Evolutionary conservation across 2,797 vertebrate species (phyloP).

Genomic region (Hipposideros larvatus): DNA sequence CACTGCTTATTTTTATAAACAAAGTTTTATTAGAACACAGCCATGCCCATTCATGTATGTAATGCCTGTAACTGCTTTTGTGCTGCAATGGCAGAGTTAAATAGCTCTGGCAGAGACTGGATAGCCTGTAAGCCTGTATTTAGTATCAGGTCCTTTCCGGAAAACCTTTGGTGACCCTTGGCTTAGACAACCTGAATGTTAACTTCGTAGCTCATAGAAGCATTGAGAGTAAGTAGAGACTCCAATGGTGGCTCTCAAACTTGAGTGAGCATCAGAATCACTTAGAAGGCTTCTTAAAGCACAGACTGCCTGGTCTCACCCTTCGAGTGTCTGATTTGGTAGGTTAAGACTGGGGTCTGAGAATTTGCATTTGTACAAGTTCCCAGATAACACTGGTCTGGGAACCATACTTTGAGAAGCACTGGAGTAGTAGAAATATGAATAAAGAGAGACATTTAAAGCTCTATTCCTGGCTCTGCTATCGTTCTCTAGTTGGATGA

Average conservation of each 20-base stretch:
- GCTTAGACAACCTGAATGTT: not conserved
- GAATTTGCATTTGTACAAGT: not conserved
- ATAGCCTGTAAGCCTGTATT: not conserved
- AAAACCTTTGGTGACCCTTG: not conserved
- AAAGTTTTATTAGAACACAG: not conserved
- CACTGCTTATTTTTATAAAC: not conserved
- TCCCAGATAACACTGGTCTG: not conserved
- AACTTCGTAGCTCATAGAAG: not conserved
- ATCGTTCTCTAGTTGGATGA: not conserved
- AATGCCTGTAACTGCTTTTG: not conserved
- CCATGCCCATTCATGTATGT: not conserved
- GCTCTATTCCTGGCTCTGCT: not conserved
- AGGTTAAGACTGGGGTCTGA: not conserved
- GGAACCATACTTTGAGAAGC: not conserved
- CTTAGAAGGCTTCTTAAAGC: not conserved
- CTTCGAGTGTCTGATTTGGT: not conserved
- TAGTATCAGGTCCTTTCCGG: not conserved
- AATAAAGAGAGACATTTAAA: not conserved
- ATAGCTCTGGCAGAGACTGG: not conserved
- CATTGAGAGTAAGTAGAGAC: not conserved
- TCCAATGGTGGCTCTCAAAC: not conserved
- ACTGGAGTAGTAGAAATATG: not conserved
- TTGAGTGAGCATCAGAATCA: not conserved
- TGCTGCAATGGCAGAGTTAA: not conserved
- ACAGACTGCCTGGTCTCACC: not conserved